Base-by-base conservation (phyloP, 2,888 invertebrate genomes). In the Caenorhabditis afra region DNA sequence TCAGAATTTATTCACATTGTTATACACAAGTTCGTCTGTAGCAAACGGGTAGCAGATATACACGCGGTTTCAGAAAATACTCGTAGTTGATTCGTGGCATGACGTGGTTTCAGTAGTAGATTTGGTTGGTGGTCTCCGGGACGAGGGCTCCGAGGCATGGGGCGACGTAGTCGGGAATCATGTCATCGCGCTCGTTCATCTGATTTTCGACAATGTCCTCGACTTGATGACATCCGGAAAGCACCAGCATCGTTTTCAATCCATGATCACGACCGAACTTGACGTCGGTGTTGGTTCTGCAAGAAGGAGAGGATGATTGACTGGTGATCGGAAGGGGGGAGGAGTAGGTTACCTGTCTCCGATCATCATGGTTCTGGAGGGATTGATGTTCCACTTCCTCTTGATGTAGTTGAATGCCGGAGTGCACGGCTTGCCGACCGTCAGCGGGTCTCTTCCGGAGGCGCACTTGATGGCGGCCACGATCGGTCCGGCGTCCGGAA, bases 331-430 rank as follows among this genome's bases (percentile, higher is more conserved):
- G n/a, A n/a, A n/a, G n/a, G n/a, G n/a, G n/a, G n/a, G n/a, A n/a
- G n/a, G n/a, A n/a, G n/a, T n/a, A n/a, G n/a, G n/a, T n/a, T 81
- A 95, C 95, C 95, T 94, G 91, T 96, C 96, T 29, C 96, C 96
- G 90, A 96, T 94, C 95, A 96, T 96, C 74, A 96, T 91, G 5
- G 96, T 96, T 85, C 94, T 93, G 49, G 93, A 92, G 0, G 96
- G 95, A 89, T 94, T 93, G 52, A 97, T 92, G 11, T 94, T 93
- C 90, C 94, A 94, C 12, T 94, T 92, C 75, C 94, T 68, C 90
- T 87, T 50, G 73, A 91, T 90, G 81, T 91, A 90, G 80, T 95
- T 94, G 85, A 94, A 94, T 81, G 97, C 94, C 87, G 94, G 94
- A 2, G 93, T 92, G 90, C 94, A 94, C 0, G 98, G 98, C 91